Percentiles rank a stretch among this genome's conserved stretches.
These are phyloP conservation scores for Macquaria ambigua DNA, from an alignment of 2,113 vertebrate species.

Conservation along the genomic window DNA sequence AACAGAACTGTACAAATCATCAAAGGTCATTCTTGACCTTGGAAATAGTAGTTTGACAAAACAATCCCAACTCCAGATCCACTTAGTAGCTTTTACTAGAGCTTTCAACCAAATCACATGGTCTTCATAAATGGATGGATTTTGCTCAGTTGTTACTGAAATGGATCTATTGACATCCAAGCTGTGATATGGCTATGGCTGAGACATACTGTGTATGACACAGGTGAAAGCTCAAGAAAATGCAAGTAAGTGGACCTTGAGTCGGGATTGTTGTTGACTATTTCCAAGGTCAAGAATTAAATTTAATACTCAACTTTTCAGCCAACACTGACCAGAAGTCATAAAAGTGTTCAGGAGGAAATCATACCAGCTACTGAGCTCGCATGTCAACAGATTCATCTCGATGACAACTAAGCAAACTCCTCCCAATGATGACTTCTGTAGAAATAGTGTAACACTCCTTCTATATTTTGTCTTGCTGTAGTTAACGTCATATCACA, in stretches of 20 bases:
- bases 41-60: background rate
- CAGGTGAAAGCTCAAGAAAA: background rate
- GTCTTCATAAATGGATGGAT: background rate
- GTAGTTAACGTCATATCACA: too few species aligned
- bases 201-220: background rate
- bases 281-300: background rate
- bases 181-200: background rate
- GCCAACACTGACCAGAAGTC: background rate
- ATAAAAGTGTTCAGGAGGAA: background rate
- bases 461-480: background rate
- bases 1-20: background rate
- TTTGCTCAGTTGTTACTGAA: background rate
- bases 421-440: background rate
- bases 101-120: background rate
- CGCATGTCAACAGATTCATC: background rate
- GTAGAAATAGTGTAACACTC: background rate
- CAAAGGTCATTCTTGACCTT: background rate
- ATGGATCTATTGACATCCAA: background rate
- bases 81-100: background rate
- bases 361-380: background rate
- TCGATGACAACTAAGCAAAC: background rate
- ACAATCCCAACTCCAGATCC: background rate
- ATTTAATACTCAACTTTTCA: background rate
- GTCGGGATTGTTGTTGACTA: background rate
- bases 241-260: background rate